A percentile compares a stretch with the other conserved stretches of the same genome.
Conservation (phyloP, 2,113 vertebrate genomes). For the Laterallus jamaicensis region DNA sequence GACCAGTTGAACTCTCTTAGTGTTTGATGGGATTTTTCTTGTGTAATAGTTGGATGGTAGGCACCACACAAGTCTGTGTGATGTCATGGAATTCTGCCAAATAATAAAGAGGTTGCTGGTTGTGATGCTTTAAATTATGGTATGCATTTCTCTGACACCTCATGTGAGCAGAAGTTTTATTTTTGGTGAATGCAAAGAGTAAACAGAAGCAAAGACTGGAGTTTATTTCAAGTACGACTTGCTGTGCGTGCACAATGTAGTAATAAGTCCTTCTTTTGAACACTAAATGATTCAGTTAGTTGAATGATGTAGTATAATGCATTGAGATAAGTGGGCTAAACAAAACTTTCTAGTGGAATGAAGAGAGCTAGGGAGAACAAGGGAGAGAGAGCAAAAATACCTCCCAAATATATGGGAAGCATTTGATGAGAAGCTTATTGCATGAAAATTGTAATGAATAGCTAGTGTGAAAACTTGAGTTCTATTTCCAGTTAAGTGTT, state of each 20-base stretch:
- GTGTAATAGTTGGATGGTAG: neutral
- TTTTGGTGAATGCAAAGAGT: neutral
- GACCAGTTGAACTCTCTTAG: neutral
- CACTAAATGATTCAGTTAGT: neutral
- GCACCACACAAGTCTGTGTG: neutral
- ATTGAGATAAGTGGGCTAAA: neutral
- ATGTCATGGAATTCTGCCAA: neutral
- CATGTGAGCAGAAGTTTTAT: neutral
- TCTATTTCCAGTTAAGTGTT: neutral
- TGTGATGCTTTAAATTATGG: neutral
- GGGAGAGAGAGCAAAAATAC: neutral
- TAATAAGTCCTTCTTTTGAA: neutral
- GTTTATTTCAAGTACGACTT: neutral
- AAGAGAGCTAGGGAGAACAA: neutral
- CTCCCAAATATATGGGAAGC: neutral
- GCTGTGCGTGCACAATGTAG: neutral
- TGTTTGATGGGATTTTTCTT: neutral
- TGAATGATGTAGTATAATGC: neutral
- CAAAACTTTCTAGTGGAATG: neutral
- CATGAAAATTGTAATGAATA: neutral
- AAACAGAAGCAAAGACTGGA: neutral
- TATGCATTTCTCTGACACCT: neutral
- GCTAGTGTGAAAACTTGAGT: neutral
- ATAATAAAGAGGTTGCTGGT: neutral
- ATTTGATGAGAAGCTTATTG: neutral